Evolutionary conservation across 2,113 vertebrate genomes (phyloP), one percentile per base, ranked within the genome.

Genomic region (Turnix velox): DNA sequence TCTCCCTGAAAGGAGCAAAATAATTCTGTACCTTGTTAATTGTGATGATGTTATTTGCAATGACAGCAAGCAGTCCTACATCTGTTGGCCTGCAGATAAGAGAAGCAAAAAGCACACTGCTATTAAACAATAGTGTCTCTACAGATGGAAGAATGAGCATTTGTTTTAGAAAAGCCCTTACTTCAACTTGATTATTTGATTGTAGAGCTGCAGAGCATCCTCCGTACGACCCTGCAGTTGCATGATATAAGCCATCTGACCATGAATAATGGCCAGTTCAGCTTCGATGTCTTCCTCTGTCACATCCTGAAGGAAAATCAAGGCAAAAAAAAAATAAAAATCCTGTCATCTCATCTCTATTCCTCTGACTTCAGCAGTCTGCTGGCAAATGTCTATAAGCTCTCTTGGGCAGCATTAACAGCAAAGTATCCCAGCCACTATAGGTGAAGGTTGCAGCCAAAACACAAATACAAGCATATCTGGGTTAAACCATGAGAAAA

Each of bases 111-210:
- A 86, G 92, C 39, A 51, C 27, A 54, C 0, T 66, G 73, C 30
- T 51, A 93, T 54, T 84, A 45, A 94, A 87, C 59, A 65, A 39
- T 12, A 9, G 25, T 31, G 39, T 85, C 49, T 71, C 51, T 43
- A 57, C 51, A 85, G 15, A 40, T 28, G 23, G 58, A 96, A 94
- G 28, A 28, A 12, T 18, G 12, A 84, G 4, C 31, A 22, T n/a
- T 86, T 72, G 54, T 61, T 91, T 42, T 35, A 80, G 57, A 57
- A 72, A 80, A 33, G 24, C 5, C 93, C 98, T 98, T 96, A 99
- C 99, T 99, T 99, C 82, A 99, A 97, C 93, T 99, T 99, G 94
- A 99, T 99, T 93, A 99, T 99, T 97, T 99, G 99, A 97, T 99
- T 99, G 97, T 99, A 99, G 90, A 99, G 99, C 94, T 99, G 99